Base-by-base conservation (phyloP, 2,797 vertebrate genomes). In the Pipistrellus kuhlii region DNA sequence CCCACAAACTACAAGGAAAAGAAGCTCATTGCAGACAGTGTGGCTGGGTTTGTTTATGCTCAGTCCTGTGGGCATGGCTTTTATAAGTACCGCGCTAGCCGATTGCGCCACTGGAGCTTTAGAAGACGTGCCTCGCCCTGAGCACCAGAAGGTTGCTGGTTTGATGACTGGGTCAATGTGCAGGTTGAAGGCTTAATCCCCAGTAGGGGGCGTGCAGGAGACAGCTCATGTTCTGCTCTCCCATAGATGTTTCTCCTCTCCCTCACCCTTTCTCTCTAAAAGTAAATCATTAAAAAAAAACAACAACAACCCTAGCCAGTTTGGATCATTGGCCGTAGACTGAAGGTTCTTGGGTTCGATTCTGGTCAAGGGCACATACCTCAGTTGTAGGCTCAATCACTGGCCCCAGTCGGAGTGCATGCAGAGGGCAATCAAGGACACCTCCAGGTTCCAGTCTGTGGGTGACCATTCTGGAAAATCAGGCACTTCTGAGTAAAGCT, bases 401-500 rank as follows among this genome's bases (percentile, higher is more conserved):
- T 14, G 59, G 59, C 27, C 59, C 12, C 59, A 62, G 59, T 62
- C 6, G 5, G 57, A 2, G 59, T 62, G 27, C 27, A 62, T 30
- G 59, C 1, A 30, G 13, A 27, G 59, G 59, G 59, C 59, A 62
- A 62, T 27, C 59, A 62, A 62, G 17, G 64, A 35, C 1, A 38
- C 35, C 71, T 55, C 0, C 0, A 48, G 57, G 44, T 0, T 6
- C 44, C 1, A 23, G 23, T 2, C 18, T 14, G 5, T 80, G 64
- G 25, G 51, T 18, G 73, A 38, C 3, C 5, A 1, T 48, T 18
- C n/a, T n/a, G n/a, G 66, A 46, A 51, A 80, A 32, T 64, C 41
- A 23, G 46, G 32, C 30, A 82, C 80, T 64, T 64, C 41, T 20
- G 2, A 23, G 41, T 48, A 46, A 64, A 48, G 59, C 92, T 98